Conservation (phyloP, 1,140 invertebrate genomes). For the Drosophila nasuta region DNA sequence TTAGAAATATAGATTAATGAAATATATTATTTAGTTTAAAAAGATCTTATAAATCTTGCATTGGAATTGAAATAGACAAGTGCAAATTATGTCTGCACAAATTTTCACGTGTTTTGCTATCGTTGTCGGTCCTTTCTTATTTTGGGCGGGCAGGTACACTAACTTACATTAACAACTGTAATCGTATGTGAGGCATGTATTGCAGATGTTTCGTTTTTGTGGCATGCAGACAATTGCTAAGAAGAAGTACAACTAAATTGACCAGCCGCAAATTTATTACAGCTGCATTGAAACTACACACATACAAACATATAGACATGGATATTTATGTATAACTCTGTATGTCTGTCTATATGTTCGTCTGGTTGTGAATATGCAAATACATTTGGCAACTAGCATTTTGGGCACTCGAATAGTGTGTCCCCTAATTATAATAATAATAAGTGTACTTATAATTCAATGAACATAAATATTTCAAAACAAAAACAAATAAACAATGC, state of each 20-base stretch:
- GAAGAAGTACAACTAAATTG: conserved; percentile 55
- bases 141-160: conserved; percentile 3
- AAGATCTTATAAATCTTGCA: no score
- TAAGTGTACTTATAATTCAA: conserved; percentile 20
- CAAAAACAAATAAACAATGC: conserved; percentile 17
- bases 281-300: conserved; percentile 44
- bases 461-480: conserved; percentile 20
- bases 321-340: background rate
- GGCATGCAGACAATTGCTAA: conserved; percentile 46
- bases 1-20: background rate
- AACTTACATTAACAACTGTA: conserved; percentile 23
- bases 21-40: no score
- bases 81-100: background rate
- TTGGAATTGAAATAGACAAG: background rate
- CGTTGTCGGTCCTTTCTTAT: background rate
- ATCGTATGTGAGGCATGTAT: conserved; percentile 21
- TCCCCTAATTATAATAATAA: conserved; percentile 7
- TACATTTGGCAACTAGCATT: background rate
- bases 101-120: conserved; percentile 2
- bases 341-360: conserved; percentile 6
- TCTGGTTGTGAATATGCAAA: conserved; percentile 2
- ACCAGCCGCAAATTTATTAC: conserved; percentile 59
- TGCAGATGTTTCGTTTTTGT: conserved; percentile 45
- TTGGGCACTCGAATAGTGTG: background rate
- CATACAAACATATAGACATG: background rate